Percentiles rank a stretch among this genome's conserved stretches.
Evolutionary conservation across 2,888 invertebrate species (phyloP).

Genomic region (Craniophora ligustri): DNA sequence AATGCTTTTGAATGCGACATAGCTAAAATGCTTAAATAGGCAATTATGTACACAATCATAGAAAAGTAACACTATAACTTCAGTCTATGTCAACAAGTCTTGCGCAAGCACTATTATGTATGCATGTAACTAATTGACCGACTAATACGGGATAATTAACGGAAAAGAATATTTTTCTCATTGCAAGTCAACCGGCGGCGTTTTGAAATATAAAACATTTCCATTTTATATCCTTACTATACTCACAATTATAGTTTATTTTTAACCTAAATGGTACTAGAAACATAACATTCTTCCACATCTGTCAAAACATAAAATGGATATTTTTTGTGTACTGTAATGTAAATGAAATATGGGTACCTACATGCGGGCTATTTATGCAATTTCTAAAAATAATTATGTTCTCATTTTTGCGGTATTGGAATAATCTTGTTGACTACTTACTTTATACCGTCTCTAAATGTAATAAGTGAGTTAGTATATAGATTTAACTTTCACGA

Average conservation of each 20-base stretch:
- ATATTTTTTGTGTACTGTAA: no score
- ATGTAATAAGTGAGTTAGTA: no score
- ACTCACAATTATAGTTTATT: no score
- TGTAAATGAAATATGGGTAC: no score
- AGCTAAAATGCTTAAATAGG: not conserved
- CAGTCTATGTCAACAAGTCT: not conserved
- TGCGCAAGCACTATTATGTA: not conserved
- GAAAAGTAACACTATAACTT: not conserved
- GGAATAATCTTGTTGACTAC: constrained; percentile 7
- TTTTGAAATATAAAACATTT: no score
- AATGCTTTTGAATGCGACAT: constrained; percentile 3
- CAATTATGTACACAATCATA: not conserved
- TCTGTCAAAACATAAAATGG: no score
- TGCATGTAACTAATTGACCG: constrained; percentile 12
- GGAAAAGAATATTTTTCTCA: constrained; percentile 15
- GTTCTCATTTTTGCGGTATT: not conserved
- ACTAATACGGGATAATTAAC: constrained; percentile 28
- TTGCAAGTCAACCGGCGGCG: constrained; percentile 10
- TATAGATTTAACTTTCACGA: constrained; percentile 41
- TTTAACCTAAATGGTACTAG: no score
- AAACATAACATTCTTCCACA: no score
- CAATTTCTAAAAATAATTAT: not conserved
- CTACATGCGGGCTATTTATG: not conserved
- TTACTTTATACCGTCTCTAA: no score
- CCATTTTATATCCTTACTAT: no score